Evolutionary conservation across 2,113 vertebrate genomes (phyloP), one percentile per base, ranked within the genome.

Genomic region (Gulo gulo): DNA sequence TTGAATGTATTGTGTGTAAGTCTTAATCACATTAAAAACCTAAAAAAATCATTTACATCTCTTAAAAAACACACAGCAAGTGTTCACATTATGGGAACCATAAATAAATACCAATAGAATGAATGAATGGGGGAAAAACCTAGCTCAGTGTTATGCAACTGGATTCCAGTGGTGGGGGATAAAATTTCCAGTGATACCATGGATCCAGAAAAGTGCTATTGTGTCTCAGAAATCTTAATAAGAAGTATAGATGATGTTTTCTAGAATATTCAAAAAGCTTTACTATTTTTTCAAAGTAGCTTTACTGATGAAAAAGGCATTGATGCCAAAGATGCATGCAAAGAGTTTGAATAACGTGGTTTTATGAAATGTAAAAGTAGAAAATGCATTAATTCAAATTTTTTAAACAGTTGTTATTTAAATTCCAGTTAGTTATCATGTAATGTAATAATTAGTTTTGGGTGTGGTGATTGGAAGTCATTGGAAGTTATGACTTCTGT

Each of bases 251-350:
- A 57, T 42, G 8, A 45, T 82, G 20, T 88, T 96, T 92, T 90
- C 45, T 94, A 88, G 63, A 97, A 74, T 74, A 76, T 85, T 93
- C 23, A 65, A 61, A 76, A 67, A 81, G 24, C 23, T 94, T 87
- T 85, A 36, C 57, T 88, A 42, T 79, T 81, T 61, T 76, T 23
- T 74, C 36, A 42, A 59, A 61, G 11, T 97, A 80, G 29, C 6
- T 94, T 93, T 87, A 84, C 82, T 92, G 45, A 71, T 95, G 73
- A 71, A 83, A 93, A 96, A 88, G 85, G 85, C 59, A 78, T 71
- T 92, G 24, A 88, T 88, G 13, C 34, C 42, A 93, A 92, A 87
- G 24, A 80, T 76, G 26, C 10, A 47, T 76, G 20, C 57, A 20
- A 83, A 57, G 61, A 94, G 3, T 94, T 92, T 93, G 57, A 84